phyloP scores from a whole-genome alignment of 2,888 invertebrate genomes.

The Villa cingulata region DNA sequence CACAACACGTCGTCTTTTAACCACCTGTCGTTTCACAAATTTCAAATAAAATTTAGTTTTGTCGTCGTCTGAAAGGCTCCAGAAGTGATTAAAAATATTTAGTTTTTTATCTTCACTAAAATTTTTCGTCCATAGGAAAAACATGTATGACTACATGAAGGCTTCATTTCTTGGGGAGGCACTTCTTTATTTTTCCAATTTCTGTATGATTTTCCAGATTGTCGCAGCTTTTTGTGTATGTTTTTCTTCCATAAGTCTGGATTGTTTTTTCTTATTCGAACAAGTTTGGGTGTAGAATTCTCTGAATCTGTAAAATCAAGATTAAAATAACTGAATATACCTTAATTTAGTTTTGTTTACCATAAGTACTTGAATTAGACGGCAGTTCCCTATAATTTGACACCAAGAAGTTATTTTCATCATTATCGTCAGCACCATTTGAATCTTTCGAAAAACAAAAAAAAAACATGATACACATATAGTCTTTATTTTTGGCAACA shows the following conservation, averaged over 20 bases:
- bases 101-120: not conserved
- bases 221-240: not conserved
- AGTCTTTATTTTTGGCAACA: too few species aligned
- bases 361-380: too few species aligned
- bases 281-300: not conserved
- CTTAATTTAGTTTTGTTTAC: too few species aligned
- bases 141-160: not conserved
- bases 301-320: not conserved
- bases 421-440: too few species aligned
- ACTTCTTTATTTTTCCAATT: not conserved
- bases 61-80: not conserved
- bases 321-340: not conserved
- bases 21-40: not conserved
- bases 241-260: not conserved
- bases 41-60: not conserved
- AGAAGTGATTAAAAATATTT: not conserved
- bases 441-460: too few species aligned
- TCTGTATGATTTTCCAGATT: constrained; percentile 1
- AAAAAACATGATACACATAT: too few species aligned
- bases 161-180: not conserved
- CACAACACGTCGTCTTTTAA: not conserved
- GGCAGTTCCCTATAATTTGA: too few species aligned
- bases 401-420: too few species aligned
- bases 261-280: not conserved
- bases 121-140: not conserved